These are phyloP conservation scores for Gopherus evgoodei DNA, from an alignment of 2,113 vertebrate species.

Conservation along the genomic window DNA sequence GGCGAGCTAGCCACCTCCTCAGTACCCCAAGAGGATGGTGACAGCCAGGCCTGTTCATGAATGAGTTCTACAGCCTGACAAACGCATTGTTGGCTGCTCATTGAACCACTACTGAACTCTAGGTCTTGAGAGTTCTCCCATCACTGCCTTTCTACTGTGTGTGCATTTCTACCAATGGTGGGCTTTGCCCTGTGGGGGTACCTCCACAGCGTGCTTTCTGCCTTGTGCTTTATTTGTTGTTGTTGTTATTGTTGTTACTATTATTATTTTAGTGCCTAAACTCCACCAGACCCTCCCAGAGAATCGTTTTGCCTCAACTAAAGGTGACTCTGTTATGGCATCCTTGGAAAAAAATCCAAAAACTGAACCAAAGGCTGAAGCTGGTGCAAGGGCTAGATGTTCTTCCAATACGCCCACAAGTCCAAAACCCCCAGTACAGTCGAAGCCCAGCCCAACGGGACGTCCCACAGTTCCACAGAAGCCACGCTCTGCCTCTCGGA, in stretches of 20 bases:
- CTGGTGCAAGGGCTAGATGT: slow-evolving; percentile 77
- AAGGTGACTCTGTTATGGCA: slow-evolving; percentile 70
- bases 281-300: slow-evolving; percentile 78
- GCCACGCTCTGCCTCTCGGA: slow-evolving; percentile 83
- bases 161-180: neutral
- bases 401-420: slow-evolving; percentile 79
- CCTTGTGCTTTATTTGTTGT: neutral
- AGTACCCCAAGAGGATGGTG: neutral
- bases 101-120: neutral
- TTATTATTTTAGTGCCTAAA: slow-evolving; percentile 74
- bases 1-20: neutral
- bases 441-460: slow-evolving; percentile 85
- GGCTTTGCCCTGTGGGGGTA: neutral
- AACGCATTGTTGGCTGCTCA: neutral
- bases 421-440: slow-evolving; percentile 88
- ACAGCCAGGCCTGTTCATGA: neutral
- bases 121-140: neutral
- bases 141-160: neutral
- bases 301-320: slow-evolving; percentile 75
- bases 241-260: accelerated
- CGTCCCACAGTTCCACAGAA: slow-evolving; percentile 91
- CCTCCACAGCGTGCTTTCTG: neutral
- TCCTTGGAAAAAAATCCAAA: slow-evolving; percentile 83
- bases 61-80: neutral
- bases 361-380: slow-evolving; percentile 84